These are phyloP conservation scores for Gasterosteus nipponicus DNA, from an alignment of 2,113 vertebrate species.

Conservation along the genomic window DNA sequence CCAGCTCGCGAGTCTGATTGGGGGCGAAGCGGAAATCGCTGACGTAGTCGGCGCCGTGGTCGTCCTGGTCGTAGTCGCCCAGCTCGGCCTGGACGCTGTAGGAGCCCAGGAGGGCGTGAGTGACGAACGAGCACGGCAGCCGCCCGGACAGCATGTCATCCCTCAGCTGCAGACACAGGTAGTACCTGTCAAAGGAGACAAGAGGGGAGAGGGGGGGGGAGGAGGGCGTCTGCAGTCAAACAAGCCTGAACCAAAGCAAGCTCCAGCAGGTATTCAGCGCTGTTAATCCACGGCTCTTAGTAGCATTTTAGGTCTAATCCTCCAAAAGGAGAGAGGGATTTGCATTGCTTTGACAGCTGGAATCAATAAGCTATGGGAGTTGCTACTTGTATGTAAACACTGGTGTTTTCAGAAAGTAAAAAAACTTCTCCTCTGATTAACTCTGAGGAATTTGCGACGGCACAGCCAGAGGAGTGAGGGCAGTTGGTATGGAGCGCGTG, in stretches of 20 bases:
- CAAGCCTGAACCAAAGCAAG: constrained; percentile 48
- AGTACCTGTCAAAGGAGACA: constrained; percentile 86
- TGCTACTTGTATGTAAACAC: constrained; percentile 45
- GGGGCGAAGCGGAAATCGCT: constrained; percentile 94
- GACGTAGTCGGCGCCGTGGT: constrained; percentile 91
- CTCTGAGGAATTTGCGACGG: constrained; percentile 27
- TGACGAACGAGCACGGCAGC: constrained; percentile 97
- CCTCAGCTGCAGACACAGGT: constrained; percentile 97
- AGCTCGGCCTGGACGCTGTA: constrained; percentile 95
- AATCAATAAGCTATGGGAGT: constrained; percentile 43
- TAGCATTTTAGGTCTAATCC: constrained; percentile 65
- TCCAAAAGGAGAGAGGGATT: constrained; percentile 44
- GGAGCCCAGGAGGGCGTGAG: constrained; percentile 94
- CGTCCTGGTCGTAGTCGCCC: constrained; percentile 92
- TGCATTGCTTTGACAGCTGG: constrained; percentile 49
- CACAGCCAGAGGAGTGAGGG: constrained; percentile 7
- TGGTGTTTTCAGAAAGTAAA: constrained; percentile 18
- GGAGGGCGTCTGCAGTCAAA: constrained; percentile 56
- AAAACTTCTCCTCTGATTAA: constrained; percentile 10
- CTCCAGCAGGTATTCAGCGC: constrained; percentile 52
- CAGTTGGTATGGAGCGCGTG: neutral
- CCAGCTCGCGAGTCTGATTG: constrained; percentile 95
- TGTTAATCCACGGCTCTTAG: constrained; percentile 64
- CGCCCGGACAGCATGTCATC: constrained; percentile 97
- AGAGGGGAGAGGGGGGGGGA: constrained; percentile 20